Evolutionary conservation across 2,113 vertebrate species (phyloP), one percentile per base, ranked within the genome.

Genomic region (Tetraodon nigroviridis): DNA sequence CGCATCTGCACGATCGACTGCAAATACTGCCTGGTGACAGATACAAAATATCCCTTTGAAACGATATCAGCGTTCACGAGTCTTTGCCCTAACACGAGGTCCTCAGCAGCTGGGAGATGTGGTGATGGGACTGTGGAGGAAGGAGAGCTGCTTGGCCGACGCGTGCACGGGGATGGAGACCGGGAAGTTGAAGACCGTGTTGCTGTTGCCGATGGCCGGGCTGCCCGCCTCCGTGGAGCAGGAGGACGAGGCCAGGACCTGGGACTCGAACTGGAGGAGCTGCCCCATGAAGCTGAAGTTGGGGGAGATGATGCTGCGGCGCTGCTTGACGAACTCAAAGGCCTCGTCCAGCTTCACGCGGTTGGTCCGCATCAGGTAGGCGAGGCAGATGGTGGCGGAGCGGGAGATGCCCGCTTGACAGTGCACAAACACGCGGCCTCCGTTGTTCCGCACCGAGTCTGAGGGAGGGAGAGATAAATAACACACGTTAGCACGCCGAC

Each of bases 221-320:
- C 97, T 98, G 11, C 93, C 92, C 0, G 94, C 97, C 64, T 96
- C 95, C 0, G 95, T 94, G 0, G 97, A 95, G 79, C 97, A 99
- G 1, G 81, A 87, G n/a, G 97, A 94, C 0, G 95, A 90, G 13
- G 97, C 95, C 57, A 98, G 90, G 21, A 99, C 93, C 79, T 99
- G 97, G 0, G 95, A 97, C 87, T 99, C 97, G 0, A 99, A 99
- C 84, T 97, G 96, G 20, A 98, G 90, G 57, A 99, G 91, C 86
- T 99, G 97, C 27, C 97, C 97, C 97, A 99, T 98, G 91, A 99
- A 99, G 90, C 95, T 99, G 89, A 99, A 99, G 84, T 99, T 99
- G 0, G 97, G 97, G 3, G 96, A 99, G 86, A 99, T 99, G 84
- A 98, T 94, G 83, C 97, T 98, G 58, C 97, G 92, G 1, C 96